A percentile compares a stretch with the other conserved stretches of the same genome.
phyloP scores from a whole-genome alignment of 1,140 invertebrate genomes.

The Brachionus asplanchnoidis region DNA sequence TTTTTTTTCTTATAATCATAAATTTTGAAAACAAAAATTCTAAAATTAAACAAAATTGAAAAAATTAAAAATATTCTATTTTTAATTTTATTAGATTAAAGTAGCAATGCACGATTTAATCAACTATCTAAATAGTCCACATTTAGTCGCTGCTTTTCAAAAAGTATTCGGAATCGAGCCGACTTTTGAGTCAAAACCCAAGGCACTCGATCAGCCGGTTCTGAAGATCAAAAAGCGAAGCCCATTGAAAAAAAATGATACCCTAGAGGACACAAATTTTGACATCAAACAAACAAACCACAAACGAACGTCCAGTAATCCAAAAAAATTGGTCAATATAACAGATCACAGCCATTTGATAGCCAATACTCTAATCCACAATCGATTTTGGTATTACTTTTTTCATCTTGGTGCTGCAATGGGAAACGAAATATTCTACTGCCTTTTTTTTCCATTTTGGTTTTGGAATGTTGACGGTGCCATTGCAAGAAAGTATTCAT shows the following conservation, averaged over 20 bases:
- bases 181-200: background rate
- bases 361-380: conserved; percentile 23
- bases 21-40: background rate
- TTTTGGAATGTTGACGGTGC: conserved; percentile 42
- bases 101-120: background rate
- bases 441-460: conserved; percentile 42
- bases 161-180: conserved; percentile 29
- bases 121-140: conserved; percentile 10
- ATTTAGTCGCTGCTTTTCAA: conserved; percentile 39
- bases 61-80: background rate
- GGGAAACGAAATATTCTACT: conserved; percentile 41
- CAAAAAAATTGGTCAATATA: background rate
- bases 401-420: conserved; percentile 41
- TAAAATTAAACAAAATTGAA: background rate
- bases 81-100: background rate
- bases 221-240: background rate
- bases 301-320: background rate
- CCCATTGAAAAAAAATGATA: background rate
- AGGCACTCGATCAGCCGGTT: background rate
- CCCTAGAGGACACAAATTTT: background rate
- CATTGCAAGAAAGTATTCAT: conserved; percentile 23
- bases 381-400: conserved; percentile 42
- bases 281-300: background rate
- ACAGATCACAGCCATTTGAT: conserved; percentile 18
- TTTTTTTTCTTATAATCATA: background rate